Percentiles rank a stretch among this genome's conserved stretches.
These are phyloP conservation scores for Anas bernieri DNA, from an alignment of 2,797 vertebrate species.

Conservation along the genomic window DNA sequence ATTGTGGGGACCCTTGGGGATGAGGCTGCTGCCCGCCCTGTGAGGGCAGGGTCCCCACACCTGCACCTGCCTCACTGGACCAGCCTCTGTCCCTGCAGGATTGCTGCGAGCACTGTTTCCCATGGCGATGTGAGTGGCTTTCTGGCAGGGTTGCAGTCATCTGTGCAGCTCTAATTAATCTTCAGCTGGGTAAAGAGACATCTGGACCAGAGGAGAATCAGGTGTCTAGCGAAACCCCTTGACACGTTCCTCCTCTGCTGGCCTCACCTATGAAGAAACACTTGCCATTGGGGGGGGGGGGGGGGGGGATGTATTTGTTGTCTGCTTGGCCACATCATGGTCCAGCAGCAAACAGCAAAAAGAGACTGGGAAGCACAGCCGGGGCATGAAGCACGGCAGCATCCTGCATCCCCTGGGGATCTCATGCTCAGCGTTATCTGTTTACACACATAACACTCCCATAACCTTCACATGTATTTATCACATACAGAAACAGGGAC, in stretches of 20 bases:
- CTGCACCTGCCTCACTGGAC: accelerated
- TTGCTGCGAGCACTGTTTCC: neutral
- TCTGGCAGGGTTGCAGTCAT: neutral
- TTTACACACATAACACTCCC: neutral
- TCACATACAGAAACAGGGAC: neutral
- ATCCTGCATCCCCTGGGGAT: neutral
- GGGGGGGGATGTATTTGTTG: neutral
- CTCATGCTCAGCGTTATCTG: neutral
- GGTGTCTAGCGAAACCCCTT: neutral
- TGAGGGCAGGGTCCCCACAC: neutral
- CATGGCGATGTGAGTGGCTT: accelerated
- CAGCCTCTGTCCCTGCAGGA: neutral
- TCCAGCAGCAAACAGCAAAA: no score
- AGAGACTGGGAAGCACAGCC: no score
- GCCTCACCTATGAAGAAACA: neutral
- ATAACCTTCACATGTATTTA: neutral
- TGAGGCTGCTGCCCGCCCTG: neutral
- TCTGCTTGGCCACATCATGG: no score
- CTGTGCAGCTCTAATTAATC: neutral
- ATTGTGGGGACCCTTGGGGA: accelerated
- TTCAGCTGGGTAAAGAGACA: neutral
- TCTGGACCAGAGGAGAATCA: neutral
- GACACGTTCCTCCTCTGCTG: neutral
- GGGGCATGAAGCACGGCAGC: neutral
- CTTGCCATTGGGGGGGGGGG: neutral